These are phyloP conservation scores for Rhorus exstirpatorius DNA, from an alignment of 2,888 invertebrate species.

Conservation along the genomic window DNA sequence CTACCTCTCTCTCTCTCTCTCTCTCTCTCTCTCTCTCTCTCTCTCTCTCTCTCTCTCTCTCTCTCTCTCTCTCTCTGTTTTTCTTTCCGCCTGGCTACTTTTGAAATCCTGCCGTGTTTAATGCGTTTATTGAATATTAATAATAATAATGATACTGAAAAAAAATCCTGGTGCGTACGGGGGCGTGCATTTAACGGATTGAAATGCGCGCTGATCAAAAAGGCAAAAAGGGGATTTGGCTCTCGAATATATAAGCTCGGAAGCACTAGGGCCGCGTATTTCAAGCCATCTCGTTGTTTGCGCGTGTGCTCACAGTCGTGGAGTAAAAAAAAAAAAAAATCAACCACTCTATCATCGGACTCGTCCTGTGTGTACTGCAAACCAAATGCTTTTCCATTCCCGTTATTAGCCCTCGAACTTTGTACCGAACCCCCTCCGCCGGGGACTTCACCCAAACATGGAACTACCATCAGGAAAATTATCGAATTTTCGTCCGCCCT, in stretches of 20 bases:
- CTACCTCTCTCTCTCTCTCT: background rate
- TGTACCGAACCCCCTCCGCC: slow-evolving; percentile 22
- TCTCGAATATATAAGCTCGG: slow-evolving; percentile 43
- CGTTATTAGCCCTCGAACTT: slow-evolving; percentile 63
- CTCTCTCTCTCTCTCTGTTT: background rate
- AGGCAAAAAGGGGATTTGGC: slow-evolving; percentile 39
- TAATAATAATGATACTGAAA: slow-evolving; percentile 22
- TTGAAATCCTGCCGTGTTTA: background rate
- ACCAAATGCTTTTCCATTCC: slow-evolving; percentile 60
- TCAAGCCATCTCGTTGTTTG: slow-evolving; percentile 51
- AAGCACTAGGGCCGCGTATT: slow-evolving; percentile 46
- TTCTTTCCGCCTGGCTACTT: background rate
- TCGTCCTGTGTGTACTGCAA: slow-evolving; percentile 24
- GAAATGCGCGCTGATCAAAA: slow-evolving; percentile 61
- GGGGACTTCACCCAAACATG: slow-evolving; percentile 44
- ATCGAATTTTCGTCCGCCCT: slow-evolving; percentile 44
- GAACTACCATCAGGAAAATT: slow-evolving; percentile 60
- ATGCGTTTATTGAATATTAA: slow-evolving; percentile 14
- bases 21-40: background rate
- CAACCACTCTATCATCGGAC: slow-evolving; percentile 14
- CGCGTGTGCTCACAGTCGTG: slow-evolving; percentile 47
- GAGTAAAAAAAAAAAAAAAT: slow-evolving; percentile 44
- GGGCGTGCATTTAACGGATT: slow-evolving; percentile 50
- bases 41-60: background rate
- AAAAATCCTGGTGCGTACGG: slow-evolving; percentile 7